Evolutionary conservation across 92 coral and sea anemone genomes (phyloP).

Genomic region (Paragorgia papillata): DNA sequence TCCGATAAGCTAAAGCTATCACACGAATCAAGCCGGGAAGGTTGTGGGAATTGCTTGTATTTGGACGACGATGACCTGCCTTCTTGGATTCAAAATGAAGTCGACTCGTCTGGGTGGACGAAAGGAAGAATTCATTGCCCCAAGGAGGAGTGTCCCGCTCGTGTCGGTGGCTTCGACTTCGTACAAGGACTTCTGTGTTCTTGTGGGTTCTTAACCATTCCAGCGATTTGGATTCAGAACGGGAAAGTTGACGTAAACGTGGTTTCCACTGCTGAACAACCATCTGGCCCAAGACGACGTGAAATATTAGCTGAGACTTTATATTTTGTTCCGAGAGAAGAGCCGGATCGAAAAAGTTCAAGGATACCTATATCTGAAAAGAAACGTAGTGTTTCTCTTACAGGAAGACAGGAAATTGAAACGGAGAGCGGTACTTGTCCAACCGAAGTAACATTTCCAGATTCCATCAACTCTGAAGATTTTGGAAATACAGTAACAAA

Average conservation of each 20-base stretch:
- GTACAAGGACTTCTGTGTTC: slow-evolving; percentile 76
- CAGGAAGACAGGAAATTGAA: not conserved
- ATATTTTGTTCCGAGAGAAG: no score
- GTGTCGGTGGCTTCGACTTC: slow-evolving; percentile 90
- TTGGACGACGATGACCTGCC: slow-evolving; percentile 52
- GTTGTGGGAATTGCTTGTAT: slow-evolving; percentile 43
- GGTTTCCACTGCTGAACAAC: not conserved
- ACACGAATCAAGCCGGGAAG: not conserved
- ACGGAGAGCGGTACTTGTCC: not conserved
- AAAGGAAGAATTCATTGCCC: slow-evolving; percentile 85
- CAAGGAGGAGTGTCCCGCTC: slow-evolving; percentile 63
- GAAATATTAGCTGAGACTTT: not conserved
- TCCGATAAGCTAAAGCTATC: slow-evolving; percentile 20
- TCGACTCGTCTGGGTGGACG: slow-evolving; percentile 80
- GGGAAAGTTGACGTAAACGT: slow-evolving; percentile 72
- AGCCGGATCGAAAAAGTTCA: no score
- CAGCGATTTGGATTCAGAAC: slow-evolving; percentile 92
- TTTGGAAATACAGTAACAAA: not conserved
- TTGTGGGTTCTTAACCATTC: slow-evolving; percentile 77
- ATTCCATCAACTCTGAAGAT: not conserved
- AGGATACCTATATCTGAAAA: not conserved
- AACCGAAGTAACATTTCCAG: not conserved
- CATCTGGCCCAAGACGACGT: not conserved
- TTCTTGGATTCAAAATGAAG: slow-evolving; percentile 66
- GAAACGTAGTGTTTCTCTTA: not conserved